Evolutionary conservation across 53 echinoderm and acorn worm species (phyloP).

Genomic region (Echinometra lucunter): DNA sequence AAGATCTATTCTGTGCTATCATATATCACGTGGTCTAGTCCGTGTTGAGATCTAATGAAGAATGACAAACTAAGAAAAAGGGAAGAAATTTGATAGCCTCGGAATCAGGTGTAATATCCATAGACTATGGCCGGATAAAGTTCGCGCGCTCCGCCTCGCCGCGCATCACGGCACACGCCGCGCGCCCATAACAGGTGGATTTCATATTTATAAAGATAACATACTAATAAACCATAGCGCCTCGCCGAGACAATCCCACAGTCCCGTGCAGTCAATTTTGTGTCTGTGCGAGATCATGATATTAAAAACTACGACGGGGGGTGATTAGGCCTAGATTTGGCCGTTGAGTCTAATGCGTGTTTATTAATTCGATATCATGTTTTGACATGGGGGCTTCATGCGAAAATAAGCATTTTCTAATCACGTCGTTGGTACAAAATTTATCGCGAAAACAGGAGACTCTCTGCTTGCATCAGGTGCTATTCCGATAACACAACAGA

Average conservation of each 20-base stretch:
- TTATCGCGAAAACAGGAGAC: constrained; percentile 16
- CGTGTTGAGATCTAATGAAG: constrained; percentile 37
- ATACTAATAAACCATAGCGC: constrained; percentile 34
- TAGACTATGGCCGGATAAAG: constrained; percentile 56
- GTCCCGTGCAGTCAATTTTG: not conserved
- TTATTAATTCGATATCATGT: constrained; percentile 66
- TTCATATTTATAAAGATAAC: constrained; percentile 33
- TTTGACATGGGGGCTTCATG: constrained; percentile 41
- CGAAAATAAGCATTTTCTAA: constrained; percentile 66
- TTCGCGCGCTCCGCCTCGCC: constrained; percentile 47
- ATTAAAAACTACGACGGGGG: constrained; percentile 51
- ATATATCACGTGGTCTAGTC: not conserved
- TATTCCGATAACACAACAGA: not conserved
- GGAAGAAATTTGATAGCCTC: constrained; percentile 47
- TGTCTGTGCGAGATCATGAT: constrained; percentile 18
- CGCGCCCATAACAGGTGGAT: constrained; percentile 64
- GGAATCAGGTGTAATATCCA: constrained; percentile 60
- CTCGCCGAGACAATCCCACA: constrained; percentile 6
- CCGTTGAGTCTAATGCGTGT: constrained; percentile 49
- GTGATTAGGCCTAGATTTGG: constrained; percentile 17
- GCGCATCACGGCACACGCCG: constrained; percentile 46
- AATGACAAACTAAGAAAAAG: constrained; percentile 22
- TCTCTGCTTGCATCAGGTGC: constrained; percentile 12
- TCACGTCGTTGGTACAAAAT: constrained; percentile 50
- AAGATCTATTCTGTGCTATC: constrained; percentile 25